phyloP scores from a whole-genome alignment of 2,888 invertebrate genomes.

The Ecliptopera silaceata region DNA sequence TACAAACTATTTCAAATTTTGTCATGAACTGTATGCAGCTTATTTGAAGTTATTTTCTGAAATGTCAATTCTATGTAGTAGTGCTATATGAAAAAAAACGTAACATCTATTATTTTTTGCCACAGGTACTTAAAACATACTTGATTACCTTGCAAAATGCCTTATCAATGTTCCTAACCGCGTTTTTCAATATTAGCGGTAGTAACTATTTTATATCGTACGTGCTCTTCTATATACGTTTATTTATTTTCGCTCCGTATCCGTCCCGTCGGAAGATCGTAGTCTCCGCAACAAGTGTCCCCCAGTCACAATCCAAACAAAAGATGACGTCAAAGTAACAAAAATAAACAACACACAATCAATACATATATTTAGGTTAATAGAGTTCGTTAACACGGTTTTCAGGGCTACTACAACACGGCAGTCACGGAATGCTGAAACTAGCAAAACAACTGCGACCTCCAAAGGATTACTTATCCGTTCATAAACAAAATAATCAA shows the following conservation, averaged over 20 bases:
- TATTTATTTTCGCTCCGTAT: background rate
- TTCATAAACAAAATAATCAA: background rate
- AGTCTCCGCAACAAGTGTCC: constrained; percentile 2
- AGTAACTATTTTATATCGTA: background rate
- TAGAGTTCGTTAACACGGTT: constrained; percentile 24
- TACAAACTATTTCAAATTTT: too few relatives aligned
- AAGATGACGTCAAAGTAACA: constrained; percentile 28
- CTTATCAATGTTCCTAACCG: too few relatives aligned
- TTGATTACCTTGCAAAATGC: too few relatives aligned
- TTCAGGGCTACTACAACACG: constrained; percentile 20
- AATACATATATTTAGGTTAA: constrained; percentile 28
- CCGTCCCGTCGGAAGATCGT: background rate
- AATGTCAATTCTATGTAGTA: too few relatives aligned
- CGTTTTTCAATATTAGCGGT: too few relatives aligned
- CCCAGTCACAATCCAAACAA: constrained; percentile 10
- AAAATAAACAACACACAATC: constrained; percentile 15
- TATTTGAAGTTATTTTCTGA: too few relatives aligned
- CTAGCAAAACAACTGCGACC: constrained; percentile 22
- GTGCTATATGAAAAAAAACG: too few relatives aligned
- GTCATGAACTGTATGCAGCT: too few relatives aligned
- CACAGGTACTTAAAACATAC: too few relatives aligned
- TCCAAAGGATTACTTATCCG: background rate
- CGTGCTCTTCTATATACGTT: background rate
- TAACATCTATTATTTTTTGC: too few relatives aligned
- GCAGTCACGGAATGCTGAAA: constrained; percentile 25